phyloP scores from a whole-genome alignment of 2,888 invertebrate genomes.

The Drosophila barbarae region DNA sequence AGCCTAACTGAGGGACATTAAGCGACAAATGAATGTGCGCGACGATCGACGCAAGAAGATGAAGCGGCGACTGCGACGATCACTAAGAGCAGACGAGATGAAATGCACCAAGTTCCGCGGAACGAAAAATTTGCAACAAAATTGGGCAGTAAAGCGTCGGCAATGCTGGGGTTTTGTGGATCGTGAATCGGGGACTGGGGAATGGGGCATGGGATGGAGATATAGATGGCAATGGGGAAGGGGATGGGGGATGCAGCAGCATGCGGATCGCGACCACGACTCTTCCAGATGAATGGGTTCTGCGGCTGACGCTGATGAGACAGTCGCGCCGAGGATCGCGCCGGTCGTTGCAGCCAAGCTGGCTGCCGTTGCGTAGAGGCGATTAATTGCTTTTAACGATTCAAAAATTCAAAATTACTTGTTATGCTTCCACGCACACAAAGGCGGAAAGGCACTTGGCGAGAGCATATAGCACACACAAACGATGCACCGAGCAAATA shows the following conservation, averaged over 20 bases:
- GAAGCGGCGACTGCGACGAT: conserved; percentile 33
- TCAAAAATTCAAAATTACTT: conserved; percentile 74
- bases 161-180: conserved; percentile 42
- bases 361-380: conserved; percentile 68
- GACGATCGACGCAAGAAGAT: conserved; percentile 61
- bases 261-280: conserved; percentile 29
- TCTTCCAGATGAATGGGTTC: conserved; percentile 44
- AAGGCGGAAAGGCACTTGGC: conserved; percentile 25
- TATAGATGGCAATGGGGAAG: conserved; percentile 13
- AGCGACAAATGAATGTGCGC: conserved; percentile 73
- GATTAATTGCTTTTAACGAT: conserved; percentile 75
- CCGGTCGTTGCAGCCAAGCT: conserved; percentile 54
- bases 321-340: conserved; percentile 32
- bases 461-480: conserved; percentile 24
- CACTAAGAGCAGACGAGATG: conserved; percentile 63
- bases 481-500: conserved; percentile 5
- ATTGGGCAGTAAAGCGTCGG: conserved; percentile 70
- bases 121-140: conserved; percentile 73
- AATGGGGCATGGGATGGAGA: conserved; percentile 4
- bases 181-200: conserved; percentile 20
- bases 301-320: conserved; percentile 49
- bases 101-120: conserved; percentile 73
- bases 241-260: conserved; percentile 12
- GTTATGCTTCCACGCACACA: conserved; percentile 62
- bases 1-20: conserved; percentile 70